Evolutionary conservation across 1,140 invertebrate genomes (phyloP).

Genomic region (Drosophila yakuba): DNA sequence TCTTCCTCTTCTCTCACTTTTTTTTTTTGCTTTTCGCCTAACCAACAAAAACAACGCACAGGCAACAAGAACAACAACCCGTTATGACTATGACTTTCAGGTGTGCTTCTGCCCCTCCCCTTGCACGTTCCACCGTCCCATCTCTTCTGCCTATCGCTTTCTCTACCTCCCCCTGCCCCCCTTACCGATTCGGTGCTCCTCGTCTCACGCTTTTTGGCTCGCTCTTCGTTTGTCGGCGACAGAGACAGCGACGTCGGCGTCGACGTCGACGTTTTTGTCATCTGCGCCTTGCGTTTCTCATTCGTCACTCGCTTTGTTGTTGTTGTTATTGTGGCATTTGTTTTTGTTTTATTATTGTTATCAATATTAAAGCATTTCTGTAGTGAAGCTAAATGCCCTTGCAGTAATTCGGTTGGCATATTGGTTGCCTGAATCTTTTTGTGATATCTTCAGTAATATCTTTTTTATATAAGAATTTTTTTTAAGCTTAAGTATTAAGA

Average conservation of each 20-base stretch:
- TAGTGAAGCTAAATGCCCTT: conserved; percentile 24
- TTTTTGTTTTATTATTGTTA: conserved; percentile 63
- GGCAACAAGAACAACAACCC: conserved; percentile 46
- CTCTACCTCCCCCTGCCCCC: background rate
- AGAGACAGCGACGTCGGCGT: conserved; percentile 33
- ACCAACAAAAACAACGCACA: conserved; percentile 13
- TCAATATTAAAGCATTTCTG: conserved; percentile 56
- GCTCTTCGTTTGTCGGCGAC: conserved; percentile 8
- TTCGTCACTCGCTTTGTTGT: conserved; percentile 8
- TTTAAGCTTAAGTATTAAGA: too few relatives aligned
- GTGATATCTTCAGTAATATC: too few relatives aligned
- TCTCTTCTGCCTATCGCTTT: conserved; percentile 10
- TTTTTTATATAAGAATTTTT: too few relatives aligned
- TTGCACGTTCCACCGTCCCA: conserved; percentile 2
- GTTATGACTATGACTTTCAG: conserved; percentile 60
- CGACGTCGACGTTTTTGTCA: conserved; percentile 34
- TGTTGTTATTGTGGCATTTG: conserved; percentile 14
- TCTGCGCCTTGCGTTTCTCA: conserved; percentile 33
- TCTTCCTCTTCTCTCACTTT: background rate
- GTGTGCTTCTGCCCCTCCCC: conserved; percentile 23
- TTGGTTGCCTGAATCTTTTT: background rate
- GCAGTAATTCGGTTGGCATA: conserved; percentile 14
- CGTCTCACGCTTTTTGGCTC: conserved; percentile 4
- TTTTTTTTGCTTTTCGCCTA: conserved; percentile 29
- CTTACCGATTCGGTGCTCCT: background rate